phyloP scores from a whole-genome alignment of 2,888 invertebrate genomes.

The Chrysomela aeneicollis region DNA sequence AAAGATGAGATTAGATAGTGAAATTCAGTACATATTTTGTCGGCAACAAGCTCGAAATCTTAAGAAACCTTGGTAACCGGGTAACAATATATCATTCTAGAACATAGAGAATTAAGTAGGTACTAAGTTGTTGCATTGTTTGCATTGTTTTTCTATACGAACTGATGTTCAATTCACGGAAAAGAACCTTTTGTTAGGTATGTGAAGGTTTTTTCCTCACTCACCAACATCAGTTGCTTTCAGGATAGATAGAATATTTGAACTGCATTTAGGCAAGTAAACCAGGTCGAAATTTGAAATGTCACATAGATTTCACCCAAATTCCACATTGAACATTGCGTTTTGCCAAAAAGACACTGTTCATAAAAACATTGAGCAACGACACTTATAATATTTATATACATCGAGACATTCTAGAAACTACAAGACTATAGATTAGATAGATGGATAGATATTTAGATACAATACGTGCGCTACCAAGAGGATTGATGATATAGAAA shows the following conservation, averaged over 20 bases:
- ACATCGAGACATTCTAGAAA: constrained; percentile 57
- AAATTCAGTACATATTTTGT: neutral
- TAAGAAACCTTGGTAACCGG: constrained; percentile 53
- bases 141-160: constrained; percentile 45
- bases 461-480: constrained; percentile 50
- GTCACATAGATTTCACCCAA: constrained; percentile 62
- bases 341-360: constrained; percentile 60
- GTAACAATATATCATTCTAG: constrained; percentile 44
- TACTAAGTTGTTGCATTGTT: constrained; percentile 51
- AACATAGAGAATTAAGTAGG: constrained; percentile 38
- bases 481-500: constrained; percentile 52
- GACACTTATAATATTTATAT: constrained; percentile 59
- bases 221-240: neutral
- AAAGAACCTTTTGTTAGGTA: neutral
- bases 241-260: no score
- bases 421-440: constrained; percentile 50
- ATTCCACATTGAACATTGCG: constrained; percentile 62
- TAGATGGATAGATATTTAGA: constrained; percentile 49
- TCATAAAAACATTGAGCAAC: constrained; percentile 57
- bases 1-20: neutral
- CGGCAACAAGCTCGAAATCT: constrained; percentile 38
- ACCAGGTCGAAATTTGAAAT: constrained; percentile 23
- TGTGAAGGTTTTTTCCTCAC: neutral
- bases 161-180: neutral
- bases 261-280: no score